phyloP scores from a whole-genome alignment of 2,888 invertebrate genomes.

The Agrochola circellaris region DNA sequence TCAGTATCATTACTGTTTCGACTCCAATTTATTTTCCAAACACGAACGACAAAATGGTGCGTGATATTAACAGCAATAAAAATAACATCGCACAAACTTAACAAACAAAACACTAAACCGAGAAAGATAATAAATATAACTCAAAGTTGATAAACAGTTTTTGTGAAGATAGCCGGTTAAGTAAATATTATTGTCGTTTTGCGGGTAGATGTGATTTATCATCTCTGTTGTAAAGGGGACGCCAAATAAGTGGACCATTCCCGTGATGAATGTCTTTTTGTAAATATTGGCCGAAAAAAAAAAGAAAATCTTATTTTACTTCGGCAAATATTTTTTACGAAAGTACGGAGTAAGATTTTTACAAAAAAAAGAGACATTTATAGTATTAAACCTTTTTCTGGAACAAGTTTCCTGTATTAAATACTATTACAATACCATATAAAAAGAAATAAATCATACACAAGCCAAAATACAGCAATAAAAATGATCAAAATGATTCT shows the following conservation, averaged over 20 bases:
- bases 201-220: constrained; percentile 56
- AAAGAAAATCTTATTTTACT: constrained; percentile 16
- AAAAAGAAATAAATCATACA: neutral
- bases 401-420: neutral
- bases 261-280: constrained; percentile 49
- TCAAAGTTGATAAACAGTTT: constrained; percentile 42
- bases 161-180: constrained; percentile 32
- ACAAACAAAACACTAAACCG: constrained; percentile 31
- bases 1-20: neutral
- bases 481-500: neutral
- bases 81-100: neutral
- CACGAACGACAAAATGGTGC: neutral
- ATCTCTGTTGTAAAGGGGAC: constrained; percentile 25
- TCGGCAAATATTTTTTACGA: neutral
- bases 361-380: neutral
- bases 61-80: constrained; percentile 5
- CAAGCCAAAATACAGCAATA: neutral
- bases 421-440: neutral
- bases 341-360: neutral
- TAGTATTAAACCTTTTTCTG: no score
- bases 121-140: constrained; percentile 24
- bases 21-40: neutral
- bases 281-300: constrained; percentile 21
- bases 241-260: constrained; percentile 26
- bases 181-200: constrained; percentile 68